phyloP scores from a whole-genome alignment of 2,888 invertebrate species.

The Leptinotarsa rubiginosa region DNA sequence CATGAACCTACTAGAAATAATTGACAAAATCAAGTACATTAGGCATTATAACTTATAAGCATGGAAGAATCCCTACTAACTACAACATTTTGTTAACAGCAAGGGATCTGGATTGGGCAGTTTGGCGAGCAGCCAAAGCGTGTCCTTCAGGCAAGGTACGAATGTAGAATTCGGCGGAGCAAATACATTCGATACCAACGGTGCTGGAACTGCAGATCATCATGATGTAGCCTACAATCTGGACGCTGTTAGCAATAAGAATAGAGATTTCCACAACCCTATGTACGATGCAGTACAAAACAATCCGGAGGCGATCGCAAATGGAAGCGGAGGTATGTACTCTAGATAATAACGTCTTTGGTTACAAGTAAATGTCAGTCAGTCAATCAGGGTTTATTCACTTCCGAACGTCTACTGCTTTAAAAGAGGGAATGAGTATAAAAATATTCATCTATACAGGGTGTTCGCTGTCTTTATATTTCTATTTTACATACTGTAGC shows the following conservation, averaged over 20 bases:
- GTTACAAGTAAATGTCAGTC: neutral
- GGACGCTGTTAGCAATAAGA: slow-evolving; percentile 80
- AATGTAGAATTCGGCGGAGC: slow-evolving; percentile 89
- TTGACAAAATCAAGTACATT: too few relatives aligned
- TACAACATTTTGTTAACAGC: slow-evolving; percentile 69
- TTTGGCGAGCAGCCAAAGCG: slow-evolving; percentile 88
- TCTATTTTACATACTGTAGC: too few relatives aligned
- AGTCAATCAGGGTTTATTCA: neutral
- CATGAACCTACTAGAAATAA: too few relatives aligned
- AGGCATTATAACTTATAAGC: too few relatives aligned
- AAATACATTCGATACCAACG: slow-evolving; percentile 69
- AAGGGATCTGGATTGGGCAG: slow-evolving; percentile 84
- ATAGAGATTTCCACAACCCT: slow-evolving; percentile 95
- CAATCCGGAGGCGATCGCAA: slow-evolving; percentile 71
- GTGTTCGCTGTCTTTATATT: too few relatives aligned
- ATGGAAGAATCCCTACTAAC: too few relatives aligned
- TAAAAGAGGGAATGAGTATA: too few relatives aligned
- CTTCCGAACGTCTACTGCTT: too few relatives aligned
- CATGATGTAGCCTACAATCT: slow-evolving; percentile 83
- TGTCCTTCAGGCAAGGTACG: slow-evolving; percentile 92
- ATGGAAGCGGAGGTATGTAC: slow-evolving; percentile 70
- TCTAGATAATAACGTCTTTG: neutral
- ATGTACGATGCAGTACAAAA: slow-evolving; percentile 94
- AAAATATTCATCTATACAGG: too few relatives aligned
- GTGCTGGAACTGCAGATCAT: slow-evolving; percentile 70